Evolutionary conservation across 2,113 vertebrate species (phyloP).

Genomic region (Cyanoderma ruficeps): DNA sequence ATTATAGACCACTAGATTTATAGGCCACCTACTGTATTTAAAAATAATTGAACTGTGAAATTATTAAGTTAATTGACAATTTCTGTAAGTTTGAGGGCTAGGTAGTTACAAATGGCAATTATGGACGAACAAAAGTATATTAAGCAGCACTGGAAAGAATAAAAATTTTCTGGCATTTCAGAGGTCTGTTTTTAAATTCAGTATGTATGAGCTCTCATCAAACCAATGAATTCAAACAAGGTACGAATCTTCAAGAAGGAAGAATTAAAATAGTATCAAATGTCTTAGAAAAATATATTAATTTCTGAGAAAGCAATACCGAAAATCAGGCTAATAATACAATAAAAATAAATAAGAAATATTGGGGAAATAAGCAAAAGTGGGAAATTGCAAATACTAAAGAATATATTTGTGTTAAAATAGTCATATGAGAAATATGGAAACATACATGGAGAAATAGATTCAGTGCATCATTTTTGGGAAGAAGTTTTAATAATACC

Average conservation of each 20-base stretch:
- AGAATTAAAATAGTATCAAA: not conserved
- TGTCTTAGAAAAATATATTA: not conserved
- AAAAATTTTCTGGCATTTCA: not conserved
- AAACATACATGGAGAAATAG: not conserved
- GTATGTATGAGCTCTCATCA: not conserved
- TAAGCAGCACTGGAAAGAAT: not conserved
- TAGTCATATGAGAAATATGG: not conserved
- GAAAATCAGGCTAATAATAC: not conserved
- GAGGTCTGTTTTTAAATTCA: not conserved
- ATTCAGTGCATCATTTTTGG: not conserved
- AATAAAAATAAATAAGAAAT: not conserved
- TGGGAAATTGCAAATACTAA: not conserved
- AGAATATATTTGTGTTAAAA: not conserved
- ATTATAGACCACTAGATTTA: slow-evolving; percentile 32
- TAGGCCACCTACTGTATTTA: slow-evolving; percentile 46
- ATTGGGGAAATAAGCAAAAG: not conserved
- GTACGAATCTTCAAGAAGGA: not conserved
- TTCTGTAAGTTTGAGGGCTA: not conserved
- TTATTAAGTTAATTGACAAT: slow-evolving; percentile 50
- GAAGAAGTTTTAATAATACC: not conserved
- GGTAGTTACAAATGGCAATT: slow-evolving; percentile 22
- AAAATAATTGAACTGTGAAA: slow-evolving; percentile 53
- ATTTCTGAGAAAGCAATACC: not conserved
- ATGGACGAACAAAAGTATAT: not conserved
- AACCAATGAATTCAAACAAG: not conserved